These are phyloP conservation scores for Sebastes matsubarae DNA, from an alignment of 2,797 vertebrate species.

Conservation along the genomic window DNA sequence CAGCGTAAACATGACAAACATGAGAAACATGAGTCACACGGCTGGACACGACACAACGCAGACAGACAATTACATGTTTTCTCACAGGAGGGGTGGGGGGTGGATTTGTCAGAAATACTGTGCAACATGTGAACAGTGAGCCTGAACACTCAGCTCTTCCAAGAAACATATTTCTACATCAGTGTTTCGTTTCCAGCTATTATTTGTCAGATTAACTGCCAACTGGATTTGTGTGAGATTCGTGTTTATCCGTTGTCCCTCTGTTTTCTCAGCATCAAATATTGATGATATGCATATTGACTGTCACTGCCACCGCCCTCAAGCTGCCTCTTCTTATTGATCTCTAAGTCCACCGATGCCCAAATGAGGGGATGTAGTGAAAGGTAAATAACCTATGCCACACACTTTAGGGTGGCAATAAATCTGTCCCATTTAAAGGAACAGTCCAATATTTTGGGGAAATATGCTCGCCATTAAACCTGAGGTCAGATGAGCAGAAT, in stretches of 20 bases:
- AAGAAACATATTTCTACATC: constrained; percentile 25
- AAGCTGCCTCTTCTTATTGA: constrained; percentile 16
- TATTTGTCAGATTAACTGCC: constrained; percentile 40
- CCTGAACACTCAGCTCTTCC: constrained; percentile 1
- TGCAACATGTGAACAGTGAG: constrained; percentile 25
- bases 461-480: neutral
- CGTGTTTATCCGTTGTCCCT: constrained; percentile 31
- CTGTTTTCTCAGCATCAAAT: constrained; percentile 48
- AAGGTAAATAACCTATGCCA: neutral
- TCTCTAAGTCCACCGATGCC: neutral
- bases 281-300: constrained; percentile 61
- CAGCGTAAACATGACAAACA: constrained; percentile 57
- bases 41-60: constrained; percentile 34
- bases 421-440: neutral
- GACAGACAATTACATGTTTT: constrained; percentile 43
- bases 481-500: neutral
- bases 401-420: neutral
- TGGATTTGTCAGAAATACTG: constrained; percentile 28
- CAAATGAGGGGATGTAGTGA: neutral
- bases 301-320: constrained; percentile 13
- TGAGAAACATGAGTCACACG: constrained; percentile 57
- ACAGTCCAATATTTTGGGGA: neutral
- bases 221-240: constrained; percentile 27
- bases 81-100: neutral
- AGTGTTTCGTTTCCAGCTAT: constrained; percentile 18